Conservation (phyloP, 2,888 invertebrate species). For the Tachystola acroxantha region DNA sequence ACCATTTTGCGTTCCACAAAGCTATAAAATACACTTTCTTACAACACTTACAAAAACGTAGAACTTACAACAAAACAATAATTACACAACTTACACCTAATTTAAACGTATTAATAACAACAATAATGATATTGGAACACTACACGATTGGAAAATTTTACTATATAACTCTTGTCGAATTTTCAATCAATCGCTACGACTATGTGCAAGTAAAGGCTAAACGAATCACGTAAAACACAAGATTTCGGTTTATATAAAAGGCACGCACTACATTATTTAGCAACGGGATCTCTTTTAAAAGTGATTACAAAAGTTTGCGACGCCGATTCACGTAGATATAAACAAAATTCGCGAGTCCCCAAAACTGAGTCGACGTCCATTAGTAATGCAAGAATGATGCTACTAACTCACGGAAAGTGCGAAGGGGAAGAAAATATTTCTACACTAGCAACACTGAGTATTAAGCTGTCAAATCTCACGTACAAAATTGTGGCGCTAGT, state of each 20-base stretch:
- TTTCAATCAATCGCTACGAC: constrained; percentile 38
- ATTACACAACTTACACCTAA: constrained; percentile 30
- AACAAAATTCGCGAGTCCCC: constrained; percentile 67
- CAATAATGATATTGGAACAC: constrained; percentile 33
- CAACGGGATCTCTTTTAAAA: constrained; percentile 56
- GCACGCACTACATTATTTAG: constrained; percentile 62
- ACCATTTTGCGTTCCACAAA: constrained; percentile 20
- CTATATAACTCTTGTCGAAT: constrained; percentile 23
- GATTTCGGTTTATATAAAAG: constrained; percentile 46
- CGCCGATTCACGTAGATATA: constrained; percentile 71
- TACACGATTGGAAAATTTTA: constrained; percentile 29
- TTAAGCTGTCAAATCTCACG: constrained; percentile 23
- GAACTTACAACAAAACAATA: constrained; percentile 45
- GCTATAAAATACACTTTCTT: constrained; percentile 9
- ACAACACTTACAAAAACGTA: constrained; percentile 23
- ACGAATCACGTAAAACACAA: constrained; percentile 49
- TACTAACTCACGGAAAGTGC: constrained; percentile 65
- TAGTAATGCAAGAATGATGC: constrained; percentile 64
- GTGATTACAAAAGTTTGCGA: constrained; percentile 70
- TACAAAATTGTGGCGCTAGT: constrained; percentile 14
- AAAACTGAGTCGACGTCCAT: constrained; percentile 70
- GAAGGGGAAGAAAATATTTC: constrained; percentile 65
- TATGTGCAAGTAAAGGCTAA: constrained; percentile 42
- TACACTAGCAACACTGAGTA: constrained; percentile 53
- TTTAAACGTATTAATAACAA: constrained; percentile 38